Percentiles rank a stretch among this genome's conserved stretches.
These are phyloP conservation scores for Graphium colonna DNA, from an alignment of 2,888 invertebrate genomes.

Conservation along the genomic window DNA sequence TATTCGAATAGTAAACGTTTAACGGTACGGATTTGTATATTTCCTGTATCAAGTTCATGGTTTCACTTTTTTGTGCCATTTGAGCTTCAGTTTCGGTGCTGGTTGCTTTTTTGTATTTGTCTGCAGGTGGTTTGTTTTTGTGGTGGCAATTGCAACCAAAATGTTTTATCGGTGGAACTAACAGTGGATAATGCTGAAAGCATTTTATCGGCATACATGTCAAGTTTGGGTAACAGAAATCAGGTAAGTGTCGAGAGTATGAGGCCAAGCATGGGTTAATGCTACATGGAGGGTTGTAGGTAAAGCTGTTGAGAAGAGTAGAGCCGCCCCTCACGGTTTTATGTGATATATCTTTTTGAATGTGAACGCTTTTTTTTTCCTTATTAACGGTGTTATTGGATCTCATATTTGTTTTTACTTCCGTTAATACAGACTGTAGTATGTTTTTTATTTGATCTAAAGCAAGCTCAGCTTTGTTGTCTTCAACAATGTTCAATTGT, in stretches of 20 bases:
- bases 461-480: constrained; percentile 54
- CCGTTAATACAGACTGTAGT: constrained; percentile 57
- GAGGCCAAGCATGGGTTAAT: constrained; percentile 43
- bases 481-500: constrained; percentile 31
- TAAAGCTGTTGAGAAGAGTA: constrained; percentile 49
- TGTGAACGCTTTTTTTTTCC: constrained; percentile 50
- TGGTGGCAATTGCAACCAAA: constrained; percentile 45
- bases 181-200: constrained; percentile 54
- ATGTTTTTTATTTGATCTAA: constrained; percentile 64
- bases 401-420: constrained; percentile 56
- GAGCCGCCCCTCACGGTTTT: constrained; percentile 45
- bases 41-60: constrained; percentile 62
- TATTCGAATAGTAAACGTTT: constrained; percentile 42
- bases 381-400: constrained; percentile 35
- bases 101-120: constrained; percentile 34
- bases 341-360: constrained; percentile 54
- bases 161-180: constrained; percentile 47
- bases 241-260: constrained; percentile 43
- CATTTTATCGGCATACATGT: constrained; percentile 40
- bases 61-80: constrained; percentile 45
- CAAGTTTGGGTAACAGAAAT: constrained; percentile 35
- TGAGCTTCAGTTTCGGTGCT: constrained; percentile 44
- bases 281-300: constrained; percentile 50
- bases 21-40: constrained; percentile 65
- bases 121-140: constrained; percentile 23